phyloP scores from a whole-genome alignment of 2,113 vertebrate genomes.

The Nerophis lumbriciformis region DNA sequence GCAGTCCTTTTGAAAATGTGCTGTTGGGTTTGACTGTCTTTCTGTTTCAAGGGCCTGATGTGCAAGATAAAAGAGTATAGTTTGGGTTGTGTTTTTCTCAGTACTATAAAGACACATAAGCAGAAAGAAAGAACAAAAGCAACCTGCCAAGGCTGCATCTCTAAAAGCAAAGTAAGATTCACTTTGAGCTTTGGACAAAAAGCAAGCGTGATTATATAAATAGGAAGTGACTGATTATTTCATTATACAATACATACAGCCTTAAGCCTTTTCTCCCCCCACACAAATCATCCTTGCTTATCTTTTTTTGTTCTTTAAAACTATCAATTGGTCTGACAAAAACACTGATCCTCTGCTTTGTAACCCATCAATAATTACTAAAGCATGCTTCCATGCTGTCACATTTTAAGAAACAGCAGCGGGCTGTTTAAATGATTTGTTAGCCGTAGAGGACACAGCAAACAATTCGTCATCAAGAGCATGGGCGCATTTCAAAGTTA shows the following conservation, averaged over 20 bases:
- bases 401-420: neutral
- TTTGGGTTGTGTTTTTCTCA: neutral
- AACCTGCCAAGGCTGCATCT: neutral
- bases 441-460: neutral
- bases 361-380: neutral
- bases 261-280: neutral
- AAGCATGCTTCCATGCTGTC: neutral
- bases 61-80: neutral
- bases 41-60: constrained; percentile 3
- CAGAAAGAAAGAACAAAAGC: constrained; percentile 13
- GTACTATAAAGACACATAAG: constrained; percentile 5
- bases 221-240: constrained; percentile 50
- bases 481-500: too few species aligned
- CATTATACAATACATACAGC: constrained; percentile 4
- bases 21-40: neutral
- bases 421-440: neutral
- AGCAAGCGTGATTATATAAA: constrained; percentile 46
- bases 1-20: constrained; percentile 8
- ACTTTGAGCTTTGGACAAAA: constrained; percentile 25
- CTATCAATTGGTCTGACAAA: constrained; percentile 5
- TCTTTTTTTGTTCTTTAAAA: neutral
- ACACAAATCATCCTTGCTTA: neutral
- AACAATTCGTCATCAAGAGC: neutral
- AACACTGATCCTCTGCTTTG: neutral
- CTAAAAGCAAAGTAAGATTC: constrained; percentile 5